Percentiles rank a stretch among this genome's conserved stretches.
These are phyloP conservation scores for Sinella curviseta DNA, from an alignment of 1,140 invertebrate genomes.

Conservation along the genomic window DNA sequence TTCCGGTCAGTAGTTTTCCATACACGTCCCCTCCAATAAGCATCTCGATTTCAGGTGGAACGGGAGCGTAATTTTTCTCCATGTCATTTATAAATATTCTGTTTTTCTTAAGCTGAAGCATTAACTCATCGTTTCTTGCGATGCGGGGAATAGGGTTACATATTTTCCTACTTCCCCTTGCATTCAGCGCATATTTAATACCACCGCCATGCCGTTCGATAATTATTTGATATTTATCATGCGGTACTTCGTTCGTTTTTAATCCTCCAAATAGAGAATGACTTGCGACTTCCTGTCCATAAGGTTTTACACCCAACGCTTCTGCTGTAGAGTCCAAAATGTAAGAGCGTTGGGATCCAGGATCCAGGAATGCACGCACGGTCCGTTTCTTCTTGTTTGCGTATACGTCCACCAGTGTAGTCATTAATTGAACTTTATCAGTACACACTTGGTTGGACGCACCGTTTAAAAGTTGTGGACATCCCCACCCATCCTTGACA, in stretches of 20 bases:
- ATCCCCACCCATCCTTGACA: too few species aligned
- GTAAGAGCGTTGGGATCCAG: constrained; percentile 29
- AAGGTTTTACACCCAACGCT: not conserved
- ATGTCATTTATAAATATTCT: not conserved
- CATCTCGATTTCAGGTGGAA: constrained; percentile 22
- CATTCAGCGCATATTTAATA: not conserved
- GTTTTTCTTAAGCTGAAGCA: not conserved
- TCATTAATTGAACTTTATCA: too few species aligned
- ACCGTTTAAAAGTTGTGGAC: too few species aligned
- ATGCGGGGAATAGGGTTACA: not conserved
- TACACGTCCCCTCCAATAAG: constrained; percentile 21
- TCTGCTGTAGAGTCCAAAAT: not conserved
- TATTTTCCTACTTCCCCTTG: not conserved
- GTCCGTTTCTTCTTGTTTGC: not conserved
- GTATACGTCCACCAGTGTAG: not conserved
- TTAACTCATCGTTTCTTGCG: not conserved
- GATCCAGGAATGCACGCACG: constrained; percentile 2
- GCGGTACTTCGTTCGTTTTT: too few species aligned
- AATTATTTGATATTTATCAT: too few species aligned
- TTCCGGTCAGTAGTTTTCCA: constrained; percentile 46
- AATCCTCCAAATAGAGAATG: too few species aligned
- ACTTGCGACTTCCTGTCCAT: not conserved
- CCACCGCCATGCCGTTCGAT: not conserved
- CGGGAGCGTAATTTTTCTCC: not conserved
- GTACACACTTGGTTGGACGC: too few species aligned